Conservation (phyloP, 2,113 vertebrate species). For the Nothoprocta perdicaria region DNA sequence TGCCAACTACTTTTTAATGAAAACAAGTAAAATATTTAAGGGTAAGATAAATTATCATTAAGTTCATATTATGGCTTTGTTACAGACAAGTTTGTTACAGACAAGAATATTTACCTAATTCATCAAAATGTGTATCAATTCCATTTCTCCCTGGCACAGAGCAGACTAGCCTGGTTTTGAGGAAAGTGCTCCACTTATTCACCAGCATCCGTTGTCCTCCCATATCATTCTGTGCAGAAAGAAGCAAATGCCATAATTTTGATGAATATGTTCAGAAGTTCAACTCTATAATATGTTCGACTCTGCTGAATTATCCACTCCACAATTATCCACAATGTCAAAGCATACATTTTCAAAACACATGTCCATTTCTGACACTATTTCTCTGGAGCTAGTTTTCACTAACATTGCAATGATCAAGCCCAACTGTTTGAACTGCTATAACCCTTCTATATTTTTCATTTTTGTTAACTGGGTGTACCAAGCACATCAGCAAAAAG, state of each 20-base stretch:
- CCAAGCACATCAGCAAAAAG: background rate
- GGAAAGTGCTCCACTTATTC: conserved; percentile 95
- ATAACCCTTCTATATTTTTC: background rate
- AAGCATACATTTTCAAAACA: conserved; percentile 27
- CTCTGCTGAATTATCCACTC: background rate
- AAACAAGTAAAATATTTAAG: background rate
- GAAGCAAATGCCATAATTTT: conserved; percentile 5
- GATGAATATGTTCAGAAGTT: conserved; percentile 47
- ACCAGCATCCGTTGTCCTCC: conserved; percentile 94
- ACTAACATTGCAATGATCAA: conserved; percentile 14
- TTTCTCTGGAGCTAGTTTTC: conserved; percentile 15
- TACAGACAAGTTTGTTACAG: background rate
- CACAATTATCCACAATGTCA: background rate
- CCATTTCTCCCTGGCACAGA: conserved; percentile 92
- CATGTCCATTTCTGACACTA: background rate
- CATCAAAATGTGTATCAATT: conserved; percentile 95
- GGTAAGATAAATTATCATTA: background rate
- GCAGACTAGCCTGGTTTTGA: conserved; percentile 92
- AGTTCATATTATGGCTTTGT: background rate
- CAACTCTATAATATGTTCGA: background rate
- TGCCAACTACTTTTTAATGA: background rate
- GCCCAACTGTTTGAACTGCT: conserved; percentile 1
- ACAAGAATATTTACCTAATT: conserved; percentile 84
- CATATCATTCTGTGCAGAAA: conserved; percentile 87
- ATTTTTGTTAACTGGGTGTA: background rate